Conservation (phyloP, 2,797 vertebrate genomes). For the Podarcis lilfordi region DNA sequence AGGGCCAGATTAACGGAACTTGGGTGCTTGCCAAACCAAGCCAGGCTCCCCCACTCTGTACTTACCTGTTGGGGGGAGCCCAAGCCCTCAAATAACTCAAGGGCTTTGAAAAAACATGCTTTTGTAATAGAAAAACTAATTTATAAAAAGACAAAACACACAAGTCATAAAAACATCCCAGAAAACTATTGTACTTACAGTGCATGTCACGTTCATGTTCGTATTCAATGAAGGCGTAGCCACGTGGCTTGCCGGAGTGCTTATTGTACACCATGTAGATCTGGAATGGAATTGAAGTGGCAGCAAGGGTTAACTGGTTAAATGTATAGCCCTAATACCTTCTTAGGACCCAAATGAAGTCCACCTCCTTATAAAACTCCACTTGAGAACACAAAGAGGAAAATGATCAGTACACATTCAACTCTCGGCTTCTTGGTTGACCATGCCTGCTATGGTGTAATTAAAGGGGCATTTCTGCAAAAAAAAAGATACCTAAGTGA, state of each 20-base stretch:
- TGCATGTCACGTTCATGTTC: slow-evolving; percentile 97
- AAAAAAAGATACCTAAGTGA: not conserved
- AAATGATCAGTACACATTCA: not conserved
- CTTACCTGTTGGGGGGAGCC: slow-evolving; percentile 39
- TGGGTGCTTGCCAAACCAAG: slow-evolving; percentile 31
- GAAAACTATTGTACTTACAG: slow-evolving; percentile 85
- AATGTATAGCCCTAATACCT: not conserved
- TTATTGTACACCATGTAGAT: slow-evolving; percentile 98
- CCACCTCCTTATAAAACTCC: not conserved
- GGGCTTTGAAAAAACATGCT: slow-evolving; percentile 25
- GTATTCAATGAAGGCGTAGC: slow-evolving; percentile 97
- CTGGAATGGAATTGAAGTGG: slow-evolving; percentile 67
- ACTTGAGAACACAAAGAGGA: not conserved
- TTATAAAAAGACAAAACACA: slow-evolving; percentile 8
- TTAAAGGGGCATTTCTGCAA: not conserved
- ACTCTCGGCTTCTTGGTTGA: not conserved
- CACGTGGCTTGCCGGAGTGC: slow-evolving; percentile 90
- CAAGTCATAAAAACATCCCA: not conserved
- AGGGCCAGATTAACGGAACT: slow-evolving; percentile 29
- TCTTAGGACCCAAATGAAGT: not conserved
- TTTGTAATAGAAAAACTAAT: not conserved
- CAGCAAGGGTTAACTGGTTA: not conserved
- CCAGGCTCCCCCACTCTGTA: slow-evolving; percentile 28
- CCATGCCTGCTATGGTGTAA: not conserved
- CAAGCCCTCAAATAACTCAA: slow-evolving; percentile 45